Evolutionary conservation across 2,888 invertebrate species (phyloP).

Genomic region (Trissolcus brochymenae): DNA sequence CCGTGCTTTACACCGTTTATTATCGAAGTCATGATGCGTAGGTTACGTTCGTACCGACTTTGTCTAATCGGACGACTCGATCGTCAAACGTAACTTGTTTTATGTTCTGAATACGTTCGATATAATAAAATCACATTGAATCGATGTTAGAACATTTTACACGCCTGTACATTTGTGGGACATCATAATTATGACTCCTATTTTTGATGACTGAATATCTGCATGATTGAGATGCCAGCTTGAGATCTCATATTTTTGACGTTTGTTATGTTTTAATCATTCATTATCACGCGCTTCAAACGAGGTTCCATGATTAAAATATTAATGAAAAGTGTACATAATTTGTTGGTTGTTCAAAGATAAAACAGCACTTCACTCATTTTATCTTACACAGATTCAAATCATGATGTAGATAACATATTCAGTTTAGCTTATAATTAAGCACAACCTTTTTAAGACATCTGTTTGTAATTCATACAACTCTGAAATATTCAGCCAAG

Average conservation of each 20-base stretch:
- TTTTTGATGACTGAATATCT: slow-evolving; percentile 7
- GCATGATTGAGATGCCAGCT: neutral
- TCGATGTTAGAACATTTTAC: slow-evolving; percentile 32
- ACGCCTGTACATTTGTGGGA: slow-evolving; percentile 1
- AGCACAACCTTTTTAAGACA: no score
- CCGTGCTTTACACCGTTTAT: slow-evolving; percentile 18
- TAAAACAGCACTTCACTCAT: no score
- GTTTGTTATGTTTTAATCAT: no score
- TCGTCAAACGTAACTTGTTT: slow-evolving; percentile 35
- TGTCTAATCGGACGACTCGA: slow-evolving; percentile 29
- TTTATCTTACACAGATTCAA: no score
- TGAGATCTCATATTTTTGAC: neutral
- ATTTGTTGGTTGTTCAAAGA: no score
- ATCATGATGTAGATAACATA: no score
- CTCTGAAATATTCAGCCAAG: no score
- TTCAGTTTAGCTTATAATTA: no score
- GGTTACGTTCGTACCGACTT: slow-evolving; percentile 12
- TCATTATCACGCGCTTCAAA: no score
- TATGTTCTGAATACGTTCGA: slow-evolving; percentile 32
- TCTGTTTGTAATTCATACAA: no score
- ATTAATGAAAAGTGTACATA: no score
- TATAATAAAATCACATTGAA: slow-evolving; percentile 39
- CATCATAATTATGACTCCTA: slow-evolving; percentile 21
- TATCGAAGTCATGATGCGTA: slow-evolving; percentile 25
- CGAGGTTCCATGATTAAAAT: no score